These are phyloP conservation scores for Mirounga angustirostris DNA, from an alignment of 2,113 vertebrate species.

Conservation along the genomic window DNA sequence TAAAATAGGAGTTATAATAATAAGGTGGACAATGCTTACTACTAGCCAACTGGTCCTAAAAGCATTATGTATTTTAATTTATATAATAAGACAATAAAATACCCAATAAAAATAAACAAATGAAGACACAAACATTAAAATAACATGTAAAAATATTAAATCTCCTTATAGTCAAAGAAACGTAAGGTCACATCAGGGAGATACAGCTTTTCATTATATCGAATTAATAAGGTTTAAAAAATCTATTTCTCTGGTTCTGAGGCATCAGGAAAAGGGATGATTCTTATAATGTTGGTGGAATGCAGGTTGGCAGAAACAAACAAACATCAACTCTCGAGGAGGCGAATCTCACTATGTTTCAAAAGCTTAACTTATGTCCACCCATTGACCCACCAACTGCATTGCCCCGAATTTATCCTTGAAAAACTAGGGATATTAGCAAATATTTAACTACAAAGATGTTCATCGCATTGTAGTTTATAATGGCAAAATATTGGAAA, in stretches of 20 bases:
- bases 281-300: background rate
- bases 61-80: background rate
- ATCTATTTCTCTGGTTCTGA: background rate
- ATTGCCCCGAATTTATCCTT: background rate
- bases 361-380: background rate
- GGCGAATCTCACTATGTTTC: background rate
- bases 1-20: background rate
- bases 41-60: background rate
- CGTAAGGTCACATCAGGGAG: background rate
- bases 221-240: background rate
- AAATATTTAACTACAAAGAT: background rate
- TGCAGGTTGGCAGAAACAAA: background rate
- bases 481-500: background rate
- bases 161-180: background rate
- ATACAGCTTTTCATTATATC: background rate
- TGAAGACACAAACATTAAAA: background rate
- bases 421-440: background rate
- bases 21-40: background rate
- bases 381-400: background rate
- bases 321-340: background rate
- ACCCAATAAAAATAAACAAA: background rate
- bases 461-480: background rate
- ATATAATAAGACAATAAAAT: background rate
- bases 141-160: background rate
- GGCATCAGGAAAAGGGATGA: background rate